These are phyloP conservation scores for Sinotaia quadrata DNA, from an alignment of 2,888 invertebrate genomes.

Conservation along the genomic window DNA sequence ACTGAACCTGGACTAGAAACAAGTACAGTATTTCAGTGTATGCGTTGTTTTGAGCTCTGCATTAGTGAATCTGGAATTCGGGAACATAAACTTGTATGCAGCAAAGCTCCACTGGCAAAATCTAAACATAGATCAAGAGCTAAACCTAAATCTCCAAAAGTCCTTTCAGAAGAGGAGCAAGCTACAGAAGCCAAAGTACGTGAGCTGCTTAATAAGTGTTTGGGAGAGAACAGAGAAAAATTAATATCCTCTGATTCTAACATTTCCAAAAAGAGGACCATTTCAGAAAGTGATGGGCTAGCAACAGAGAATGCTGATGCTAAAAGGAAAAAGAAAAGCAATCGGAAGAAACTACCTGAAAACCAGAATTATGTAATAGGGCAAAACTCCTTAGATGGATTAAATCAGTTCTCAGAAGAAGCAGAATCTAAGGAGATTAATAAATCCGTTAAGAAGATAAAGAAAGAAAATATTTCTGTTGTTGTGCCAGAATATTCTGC, in stretches of 20 bases:
- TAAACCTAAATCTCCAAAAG: conserved; percentile 10
- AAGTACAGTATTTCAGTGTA: conserved; percentile 39
- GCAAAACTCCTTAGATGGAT: too few relatives aligned
- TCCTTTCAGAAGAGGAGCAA: conserved; percentile 9
- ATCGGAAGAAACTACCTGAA: conserved; percentile 11
- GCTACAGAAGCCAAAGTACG: conserved; percentile 21
- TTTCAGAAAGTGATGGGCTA: neutral
- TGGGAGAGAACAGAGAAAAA: conserved; percentile 22
- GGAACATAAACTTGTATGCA: conserved; percentile 36
- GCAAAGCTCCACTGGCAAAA: conserved; percentile 27
- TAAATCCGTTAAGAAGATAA: neutral
- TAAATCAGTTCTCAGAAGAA: too few relatives aligned
- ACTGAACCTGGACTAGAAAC: conserved; percentile 36
- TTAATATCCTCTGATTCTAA: neutral
- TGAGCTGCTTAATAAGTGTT: conserved; percentile 20
- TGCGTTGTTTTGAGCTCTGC: conserved; percentile 39
- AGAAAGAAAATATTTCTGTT: too few relatives aligned
- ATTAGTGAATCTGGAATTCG: conserved; percentile 39
- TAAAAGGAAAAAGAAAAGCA: neutral
- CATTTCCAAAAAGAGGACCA: neutral
- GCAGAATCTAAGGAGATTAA: neutral
- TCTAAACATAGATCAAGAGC: conserved; percentile 5
- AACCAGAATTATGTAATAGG: neutral
- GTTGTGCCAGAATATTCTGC: too few relatives aligned
- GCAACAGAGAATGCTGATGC: conserved; percentile 1